Base-by-base conservation (phyloP, 1,140 invertebrate genomes). In the Agrilus planipennis region DNA sequence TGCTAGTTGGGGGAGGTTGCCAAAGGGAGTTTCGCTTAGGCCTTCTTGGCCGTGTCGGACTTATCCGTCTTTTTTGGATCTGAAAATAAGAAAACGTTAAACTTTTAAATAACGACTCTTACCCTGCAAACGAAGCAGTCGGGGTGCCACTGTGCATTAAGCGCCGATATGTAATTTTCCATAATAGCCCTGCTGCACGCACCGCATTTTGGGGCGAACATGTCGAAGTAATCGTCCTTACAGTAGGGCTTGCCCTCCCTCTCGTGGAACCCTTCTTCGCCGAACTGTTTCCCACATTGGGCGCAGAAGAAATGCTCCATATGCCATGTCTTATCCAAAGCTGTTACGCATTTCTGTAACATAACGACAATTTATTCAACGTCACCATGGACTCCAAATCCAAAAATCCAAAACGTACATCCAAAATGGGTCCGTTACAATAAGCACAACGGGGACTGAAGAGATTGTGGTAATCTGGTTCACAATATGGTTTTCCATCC, bases 61-160 rank as follows among this genome's bases (percentile, higher is more conserved):
- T n/a, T n/a, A n/a, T n/a, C n/a, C n/a, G n/a, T n/a, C n/a, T n/a
- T n/a, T n/a, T n/a, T n/a, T n/a, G n/a, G n/a, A n/a, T n/a, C n/a
- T n/a, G n/a, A n/a, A n/a, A n/a, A n/a, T n/a, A n/a, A n/a, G n/a
- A n/a, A n/a, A n/a, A n/a, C n/a, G n/a, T n/a, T n/a, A n/a, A n/a
- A n/a, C 32, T 34, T 15, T 34, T 17, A 34, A 34, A 34, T 6
- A 34, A 5, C 35, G 28, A 53, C 50, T 77, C 85, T 76, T 78
- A 98, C 94, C 83, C 91, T 83, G 77, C 96, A 99, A 43, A 97
- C 92, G 71, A 99, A 99, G 65, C 96, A 99, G 61, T 96, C 89
- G 9, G 93, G 89, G 73, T 99, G 96, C 95, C 95, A 99, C 62
- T 99, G 93, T 41, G 83, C 79, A 62, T 94, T 96, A 31, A 99